These are phyloP conservation scores for Paramormyrops hopkinsi DNA, from an alignment of 2,797 vertebrate species.

Conservation along the genomic window DNA sequence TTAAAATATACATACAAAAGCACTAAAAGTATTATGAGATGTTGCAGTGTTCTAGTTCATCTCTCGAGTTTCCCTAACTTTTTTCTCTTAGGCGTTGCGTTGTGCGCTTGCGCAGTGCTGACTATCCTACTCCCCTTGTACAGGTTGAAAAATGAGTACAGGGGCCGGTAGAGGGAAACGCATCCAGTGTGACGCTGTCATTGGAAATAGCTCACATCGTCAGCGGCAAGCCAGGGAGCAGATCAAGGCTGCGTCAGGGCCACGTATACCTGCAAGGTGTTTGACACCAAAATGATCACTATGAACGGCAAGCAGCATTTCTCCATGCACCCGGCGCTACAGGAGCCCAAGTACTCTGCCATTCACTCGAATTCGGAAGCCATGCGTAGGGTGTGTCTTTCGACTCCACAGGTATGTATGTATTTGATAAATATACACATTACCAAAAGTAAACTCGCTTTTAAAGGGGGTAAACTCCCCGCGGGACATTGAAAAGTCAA, in stretches of 20 bases:
- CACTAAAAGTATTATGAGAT: background rate
- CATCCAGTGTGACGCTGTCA: slow-evolving; percentile 62
- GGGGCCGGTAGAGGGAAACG: slow-evolving; percentile 54
- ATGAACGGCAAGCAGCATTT: slow-evolving; percentile 93
- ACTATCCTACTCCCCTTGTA: slow-evolving; percentile 34
- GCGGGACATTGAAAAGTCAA: background rate
- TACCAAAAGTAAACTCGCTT: background rate
- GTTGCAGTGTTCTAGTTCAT: background rate
- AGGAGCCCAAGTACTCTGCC: slow-evolving; percentile 80
- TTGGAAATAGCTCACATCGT: slow-evolving; percentile 68
- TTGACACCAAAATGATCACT: slow-evolving; percentile 76
- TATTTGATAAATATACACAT: slow-evolving; percentile 20
- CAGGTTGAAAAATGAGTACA: background rate
- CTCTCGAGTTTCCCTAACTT: background rate
- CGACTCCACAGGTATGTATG: slow-evolving; percentile 87
- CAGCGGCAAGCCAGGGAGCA: slow-evolving; percentile 56
- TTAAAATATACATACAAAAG: background rate
- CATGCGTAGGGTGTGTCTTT: slow-evolving; percentile 87
- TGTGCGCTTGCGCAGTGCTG: slow-evolving; percentile 57
- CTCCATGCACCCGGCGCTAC: slow-evolving; percentile 79
- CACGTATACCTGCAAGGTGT: slow-evolving; percentile 60
- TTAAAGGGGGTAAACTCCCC: slow-evolving; percentile 28
- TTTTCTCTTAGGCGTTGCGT: background rate
- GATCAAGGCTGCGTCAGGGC: slow-evolving; percentile 54
- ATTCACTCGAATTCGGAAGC: slow-evolving; percentile 80